Base-by-base conservation (phyloP, 1,140 invertebrate genomes). In the Andricus grossulariae region DNA sequence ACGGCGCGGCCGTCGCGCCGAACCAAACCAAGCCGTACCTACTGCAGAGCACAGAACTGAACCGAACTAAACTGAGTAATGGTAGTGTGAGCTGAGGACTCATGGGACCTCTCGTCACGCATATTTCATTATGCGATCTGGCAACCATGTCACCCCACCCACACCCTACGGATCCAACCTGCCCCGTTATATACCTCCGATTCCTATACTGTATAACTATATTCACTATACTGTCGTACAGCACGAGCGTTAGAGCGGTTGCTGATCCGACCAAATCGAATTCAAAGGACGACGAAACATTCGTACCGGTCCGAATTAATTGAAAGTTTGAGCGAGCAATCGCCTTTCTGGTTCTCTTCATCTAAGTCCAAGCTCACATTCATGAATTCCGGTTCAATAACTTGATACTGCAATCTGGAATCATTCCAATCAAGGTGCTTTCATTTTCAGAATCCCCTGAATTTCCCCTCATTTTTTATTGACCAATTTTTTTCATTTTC, bases 41-140 rank as follows among this genome's bases (percentile, higher is more conserved):
- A 60, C 25, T 66, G 60, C 74, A 5, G 25, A 32, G 25, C 77
- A 77, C 82, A 81, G 81, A 85, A 78, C 81, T 76, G 74, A 82
- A 80, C 78, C 82, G 80, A 87, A 85, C 84, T 83, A 83, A 89
- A 88, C 86, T 83, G 78, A 85, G 86, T 89, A 87, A 88, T 86
- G 84, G 84, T 84, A 80, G 87, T 87, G 83, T 82, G 87, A 88
- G 88, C 86, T 82, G 84, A 88, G 88, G 88, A 84, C 88, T 89
- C 88, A 80, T 84, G 88, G 87, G 89, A 88, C 85, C 87, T 89
- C 85, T 90, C 90, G 87, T 90, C 89, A 89, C 89, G 88, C 89
- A 91, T 91, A 91, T 90, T 90, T 91, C 90, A 90, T 91, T 91
- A 90, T 83, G 84, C 86, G 87, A 88, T 84, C 86, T 86, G 84